Evolutionary conservation across 2,113 vertebrate species (phyloP).

Genomic region (Aplodontia rufa): DNA sequence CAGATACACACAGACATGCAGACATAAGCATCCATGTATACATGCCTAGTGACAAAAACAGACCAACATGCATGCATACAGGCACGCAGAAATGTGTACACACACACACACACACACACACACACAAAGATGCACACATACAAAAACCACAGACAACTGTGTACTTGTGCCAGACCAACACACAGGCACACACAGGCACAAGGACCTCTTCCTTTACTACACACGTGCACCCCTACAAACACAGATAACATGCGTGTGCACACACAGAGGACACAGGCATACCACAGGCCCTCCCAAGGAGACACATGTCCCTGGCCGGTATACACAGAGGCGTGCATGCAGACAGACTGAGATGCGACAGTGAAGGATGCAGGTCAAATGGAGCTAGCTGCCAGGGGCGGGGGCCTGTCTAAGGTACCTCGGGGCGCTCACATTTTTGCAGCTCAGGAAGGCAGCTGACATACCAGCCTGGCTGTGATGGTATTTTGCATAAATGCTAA

Average conservation of each 20-base stretch:
- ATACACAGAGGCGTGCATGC: neutral
- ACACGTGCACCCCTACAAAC: neutral
- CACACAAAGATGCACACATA: neutral
- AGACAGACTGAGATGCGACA: neutral
- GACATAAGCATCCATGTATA: neutral
- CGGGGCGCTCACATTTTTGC: constrained; percentile 79
- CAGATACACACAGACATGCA: neutral
- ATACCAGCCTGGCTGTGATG: constrained; percentile 80
- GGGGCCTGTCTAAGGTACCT: constrained; percentile 75
- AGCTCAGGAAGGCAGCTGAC: constrained; percentile 82
- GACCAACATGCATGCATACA: neutral
- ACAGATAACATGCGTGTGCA: neutral
- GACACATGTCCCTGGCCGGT: rapidly evolving
- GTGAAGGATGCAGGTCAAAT: constrained; percentile 58
- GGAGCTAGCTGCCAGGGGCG: constrained; percentile 65
- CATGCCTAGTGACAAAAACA: neutral
- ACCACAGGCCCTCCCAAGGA: neutral
- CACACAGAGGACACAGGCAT: neutral
- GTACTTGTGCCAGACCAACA: neutral
- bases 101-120: neutral
- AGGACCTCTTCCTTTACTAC: neutral
- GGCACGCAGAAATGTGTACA: neutral
- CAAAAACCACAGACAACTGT: neutral
- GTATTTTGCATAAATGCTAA: constrained; percentile 84
- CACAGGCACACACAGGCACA: neutral